Conservation (phyloP, 2,888 invertebrate species). For the Pteria penguin region DNA sequence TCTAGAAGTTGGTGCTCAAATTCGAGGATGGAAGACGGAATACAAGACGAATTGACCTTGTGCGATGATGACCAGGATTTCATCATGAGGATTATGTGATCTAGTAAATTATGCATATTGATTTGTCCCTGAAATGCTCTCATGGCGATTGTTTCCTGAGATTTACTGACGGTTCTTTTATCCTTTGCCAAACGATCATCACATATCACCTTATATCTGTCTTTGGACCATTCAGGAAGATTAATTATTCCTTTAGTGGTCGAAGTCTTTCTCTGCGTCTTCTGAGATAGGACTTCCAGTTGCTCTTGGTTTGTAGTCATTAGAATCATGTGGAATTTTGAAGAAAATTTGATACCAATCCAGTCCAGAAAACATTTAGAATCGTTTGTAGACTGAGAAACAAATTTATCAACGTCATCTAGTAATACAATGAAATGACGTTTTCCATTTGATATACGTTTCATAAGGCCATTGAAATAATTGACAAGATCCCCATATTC, state of each 20-base stretch:
- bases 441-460: constrained; percentile 57
- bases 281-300: constrained; percentile 28
- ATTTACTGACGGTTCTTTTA: constrained; percentile 42
- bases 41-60: neutral
- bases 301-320: constrained; percentile 51
- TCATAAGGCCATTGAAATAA: constrained; percentile 64
- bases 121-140: constrained; percentile 21
- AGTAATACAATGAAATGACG: constrained; percentile 52
- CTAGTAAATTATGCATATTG: neutral
- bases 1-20: constrained; percentile 45
- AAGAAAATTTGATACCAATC: constrained; percentile 61
- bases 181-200: constrained; percentile 34
- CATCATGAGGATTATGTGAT: neutral
- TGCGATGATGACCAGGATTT: neutral
- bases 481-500: constrained; percentile 49
- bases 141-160: constrained; percentile 43
- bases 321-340: constrained; percentile 65
- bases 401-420: constrained; percentile 64
- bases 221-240: constrained; percentile 42
- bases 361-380: constrained; percentile 56
- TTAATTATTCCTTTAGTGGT: constrained; percentile 46
- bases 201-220: constrained; percentile 42
- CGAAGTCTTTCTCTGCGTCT: constrained; percentile 46
- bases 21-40: constrained; percentile 13
- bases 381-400: constrained; percentile 50